Conservation (phyloP, 2,113 vertebrate species). For the Chelonoidis abingdonii region DNA sequence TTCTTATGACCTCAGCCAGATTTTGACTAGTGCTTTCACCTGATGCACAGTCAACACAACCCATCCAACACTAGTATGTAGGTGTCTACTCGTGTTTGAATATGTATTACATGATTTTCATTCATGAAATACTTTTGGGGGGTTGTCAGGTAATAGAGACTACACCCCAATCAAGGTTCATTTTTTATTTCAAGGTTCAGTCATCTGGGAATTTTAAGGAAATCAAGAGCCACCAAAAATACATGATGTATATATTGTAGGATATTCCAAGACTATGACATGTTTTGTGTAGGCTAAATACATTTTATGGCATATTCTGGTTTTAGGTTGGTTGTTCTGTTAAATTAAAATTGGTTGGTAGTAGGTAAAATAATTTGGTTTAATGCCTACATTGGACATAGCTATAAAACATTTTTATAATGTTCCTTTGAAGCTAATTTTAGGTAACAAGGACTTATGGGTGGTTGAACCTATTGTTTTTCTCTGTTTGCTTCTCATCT, state of each 20-base stretch:
- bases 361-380: not conserved
- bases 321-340: not conserved
- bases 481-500: slow-evolving; percentile 37
- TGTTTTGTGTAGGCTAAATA: not conserved
- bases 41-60: not conserved
- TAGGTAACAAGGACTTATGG: not conserved
- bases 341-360: not conserved
- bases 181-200: not conserved
- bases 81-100: not conserved
- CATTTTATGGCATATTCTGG: not conserved
- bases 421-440: slow-evolving; percentile 27
- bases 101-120: not conserved
- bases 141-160: not conserved
- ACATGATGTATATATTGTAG: not conserved
- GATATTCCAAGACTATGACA: not conserved
- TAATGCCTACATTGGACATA: not conserved
- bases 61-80: not conserved
- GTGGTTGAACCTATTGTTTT: slow-evolving; percentile 20
- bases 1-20: not conserved
- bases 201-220: not conserved
- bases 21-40: not conserved
- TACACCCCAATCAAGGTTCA: not conserved
- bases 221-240: not conserved
- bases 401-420: not conserved
- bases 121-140: not conserved